These are phyloP conservation scores for Lophochroa leadbeateri DNA, from an alignment of 2,113 vertebrate genomes.

Conservation along the genomic window DNA sequence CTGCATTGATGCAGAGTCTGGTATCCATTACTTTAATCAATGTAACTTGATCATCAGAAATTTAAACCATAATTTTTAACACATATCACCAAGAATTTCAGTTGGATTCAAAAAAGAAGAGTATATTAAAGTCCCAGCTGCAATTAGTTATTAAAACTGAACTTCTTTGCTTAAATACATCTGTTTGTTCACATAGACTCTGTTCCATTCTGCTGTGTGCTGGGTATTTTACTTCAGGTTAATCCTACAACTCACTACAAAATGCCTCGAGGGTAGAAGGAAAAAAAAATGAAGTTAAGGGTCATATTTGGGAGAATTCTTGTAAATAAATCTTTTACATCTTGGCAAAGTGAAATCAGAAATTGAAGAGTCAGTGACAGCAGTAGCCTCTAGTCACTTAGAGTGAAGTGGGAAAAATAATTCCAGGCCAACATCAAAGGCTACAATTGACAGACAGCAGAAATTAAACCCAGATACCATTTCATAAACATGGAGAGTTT, in stretches of 20 bases:
- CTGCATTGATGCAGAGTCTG: conserved; percentile 75
- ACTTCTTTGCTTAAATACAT: conserved; percentile 42
- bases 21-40: conserved; percentile 82
- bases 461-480: conserved; percentile 80
- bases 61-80: conserved; percentile 78
- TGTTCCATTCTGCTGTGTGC: neutral
- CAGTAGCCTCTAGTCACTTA: conserved; percentile 80
- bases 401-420: conserved; percentile 74
- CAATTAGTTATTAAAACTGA: conserved; percentile 65
- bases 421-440: conserved; percentile 78
- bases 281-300: neutral
- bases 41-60: conserved; percentile 83
- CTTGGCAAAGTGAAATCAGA: conserved; percentile 64
- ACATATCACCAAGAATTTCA: conserved; percentile 76
- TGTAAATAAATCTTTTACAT: conserved; percentile 74
- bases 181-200: conserved; percentile 25
- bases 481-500: conserved; percentile 68
- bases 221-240: conserved; percentile 34
- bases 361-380: conserved; percentile 67
- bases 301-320: conserved; percentile 47
- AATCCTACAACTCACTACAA: conserved; percentile 28
- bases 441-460: conserved; percentile 75
- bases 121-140: conserved; percentile 70
- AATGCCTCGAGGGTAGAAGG: conserved; percentile 28
- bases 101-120: conserved; percentile 73